Percentiles rank a stretch among this genome's conserved stretches.
These are phyloP conservation scores for Macrosoma leucophasiata DNA, from an alignment of 2,888 invertebrate genomes.

Conservation along the genomic window DNA sequence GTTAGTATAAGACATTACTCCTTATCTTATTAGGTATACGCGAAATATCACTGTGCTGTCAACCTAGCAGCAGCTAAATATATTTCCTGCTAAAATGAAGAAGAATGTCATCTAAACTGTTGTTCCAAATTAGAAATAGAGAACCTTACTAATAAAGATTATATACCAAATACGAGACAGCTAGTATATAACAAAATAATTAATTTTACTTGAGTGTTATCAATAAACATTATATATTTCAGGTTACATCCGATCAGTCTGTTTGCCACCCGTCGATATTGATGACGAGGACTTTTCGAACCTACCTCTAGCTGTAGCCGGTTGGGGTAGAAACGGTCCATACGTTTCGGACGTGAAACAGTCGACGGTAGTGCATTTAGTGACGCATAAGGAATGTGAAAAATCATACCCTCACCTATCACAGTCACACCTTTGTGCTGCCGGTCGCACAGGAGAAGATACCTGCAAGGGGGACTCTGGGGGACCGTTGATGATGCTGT, in stretches of 20 bases:
- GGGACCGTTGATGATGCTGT: conserved; percentile 60
- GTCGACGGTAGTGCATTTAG: conserved; percentile 53
- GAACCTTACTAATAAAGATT: too few relatives aligned
- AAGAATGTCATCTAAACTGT: too few relatives aligned
- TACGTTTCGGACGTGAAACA: conserved; percentile 53
- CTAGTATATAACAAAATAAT: too few relatives aligned
- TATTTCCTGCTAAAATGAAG: too few relatives aligned
- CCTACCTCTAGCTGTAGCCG: conserved; percentile 52
- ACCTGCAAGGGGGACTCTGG: conserved; percentile 69
- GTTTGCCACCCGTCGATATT: conserved; percentile 53
- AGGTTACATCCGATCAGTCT: conserved; percentile 63
- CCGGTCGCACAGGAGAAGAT: conserved; percentile 55
- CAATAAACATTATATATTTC: conserved; percentile 26
- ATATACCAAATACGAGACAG: too few relatives aligned
- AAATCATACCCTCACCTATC: conserved; percentile 45
- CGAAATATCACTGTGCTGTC: too few relatives aligned
- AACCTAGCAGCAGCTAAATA: too few relatives aligned
- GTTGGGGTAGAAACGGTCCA: conserved; percentile 60
- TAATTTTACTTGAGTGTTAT: too few relatives aligned
- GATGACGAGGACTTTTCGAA: conserved; percentile 47
- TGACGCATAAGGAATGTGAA: conserved; percentile 48
- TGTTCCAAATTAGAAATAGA: too few relatives aligned
- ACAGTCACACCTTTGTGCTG: conserved; percentile 54
- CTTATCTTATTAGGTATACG: too few relatives aligned
- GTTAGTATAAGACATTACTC: too few relatives aligned